Base-by-base conservation (phyloP, 2,113 vertebrate species). In the Pycnonotus jocosus region DNA sequence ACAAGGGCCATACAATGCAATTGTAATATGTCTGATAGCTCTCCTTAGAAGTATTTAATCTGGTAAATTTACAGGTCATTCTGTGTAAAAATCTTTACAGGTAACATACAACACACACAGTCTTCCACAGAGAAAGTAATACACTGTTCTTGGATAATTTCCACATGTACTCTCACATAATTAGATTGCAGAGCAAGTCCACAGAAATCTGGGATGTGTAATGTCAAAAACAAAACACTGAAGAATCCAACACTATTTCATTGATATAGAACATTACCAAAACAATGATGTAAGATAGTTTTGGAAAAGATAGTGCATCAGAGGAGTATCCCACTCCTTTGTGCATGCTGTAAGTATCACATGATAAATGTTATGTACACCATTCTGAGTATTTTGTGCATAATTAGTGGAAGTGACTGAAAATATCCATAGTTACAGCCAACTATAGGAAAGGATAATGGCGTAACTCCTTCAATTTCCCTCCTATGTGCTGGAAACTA, bases 131-230 rank as follows among this genome's bases (percentile, higher is more conserved):
- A 66, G 84, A 22, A 89, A 50, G 31, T 7, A 62, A 15, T 48
- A 64, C 14, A 51, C 12, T 11, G 7, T 7, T 90, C n/a, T 83
- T 83, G 45, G 42, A 57, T 54, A 10, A 56, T 42, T 66, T 42
- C 30, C 47, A 40, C 15, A 54, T 0, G 1, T 2, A 31, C 10
- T 25, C 9, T 17, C 3, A 3, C 28, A 68, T 15, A 28, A 10
- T 47, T 40, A 48, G 44, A 5, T 11, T 86, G 54, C 64, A 86
- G 38, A 91, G 51, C 7, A 33, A 91, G 33, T 30, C 47, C 35
- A 66, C 31, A 66, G 31, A 92, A 91, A 66, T 40, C 20, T 82
- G 40, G 17, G 13, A 76, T 31, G 14, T 33, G 85, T 79, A 42
- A 19, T 56, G 35, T 56, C 40, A 79, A 90, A 68, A 3, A 4